Evolutionary conservation across 2,888 invertebrate genomes (phyloP).

Genomic region (Amphipyra tragopoginis): DNA sequence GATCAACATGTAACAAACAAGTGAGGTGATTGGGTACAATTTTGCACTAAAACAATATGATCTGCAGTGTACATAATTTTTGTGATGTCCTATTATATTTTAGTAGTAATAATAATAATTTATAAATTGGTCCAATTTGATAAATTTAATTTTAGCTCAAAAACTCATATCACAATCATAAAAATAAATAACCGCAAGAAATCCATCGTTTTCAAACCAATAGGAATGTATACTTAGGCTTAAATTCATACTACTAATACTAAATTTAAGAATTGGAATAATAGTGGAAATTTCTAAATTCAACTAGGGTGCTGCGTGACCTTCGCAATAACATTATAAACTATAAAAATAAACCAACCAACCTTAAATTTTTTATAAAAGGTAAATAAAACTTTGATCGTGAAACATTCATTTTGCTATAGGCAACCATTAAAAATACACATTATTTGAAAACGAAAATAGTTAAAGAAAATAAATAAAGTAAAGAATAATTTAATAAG

Average conservation of each 20-base stretch:
- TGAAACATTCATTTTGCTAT: too few species aligned
- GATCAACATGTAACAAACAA: constrained; percentile 22
- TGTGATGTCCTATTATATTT: constrained; percentile 19
- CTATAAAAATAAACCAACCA: too few species aligned
- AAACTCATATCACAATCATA: constrained; percentile 31
- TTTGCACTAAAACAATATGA: constrained; percentile 31
- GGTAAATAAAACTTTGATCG: too few species aligned
- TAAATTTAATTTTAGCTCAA: constrained; percentile 33
- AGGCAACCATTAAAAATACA: too few species aligned
- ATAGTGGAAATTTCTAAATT: constrained; percentile 29
- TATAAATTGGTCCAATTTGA: constrained; percentile 52
- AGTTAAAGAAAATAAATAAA: too few species aligned
- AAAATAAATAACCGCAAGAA: constrained; percentile 38
- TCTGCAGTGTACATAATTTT: constrained; percentile 3
- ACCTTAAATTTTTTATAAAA: too few species aligned
- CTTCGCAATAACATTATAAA: too few species aligned
- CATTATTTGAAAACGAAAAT: too few species aligned
- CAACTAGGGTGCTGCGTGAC: constrained; percentile 5
- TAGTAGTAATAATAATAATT: constrained; percentile 19
- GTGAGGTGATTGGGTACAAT: constrained; percentile 24
- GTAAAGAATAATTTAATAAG: too few species aligned
- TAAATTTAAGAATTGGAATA: constrained; percentile 18
- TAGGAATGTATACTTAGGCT: constrained; percentile 27
- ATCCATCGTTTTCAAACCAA: constrained; percentile 19
- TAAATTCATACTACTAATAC: constrained; percentile 3